These are phyloP conservation scores for Plectrocnemia conspersa DNA, from an alignment of 1,140 invertebrate species.

Conservation along the genomic window DNA sequence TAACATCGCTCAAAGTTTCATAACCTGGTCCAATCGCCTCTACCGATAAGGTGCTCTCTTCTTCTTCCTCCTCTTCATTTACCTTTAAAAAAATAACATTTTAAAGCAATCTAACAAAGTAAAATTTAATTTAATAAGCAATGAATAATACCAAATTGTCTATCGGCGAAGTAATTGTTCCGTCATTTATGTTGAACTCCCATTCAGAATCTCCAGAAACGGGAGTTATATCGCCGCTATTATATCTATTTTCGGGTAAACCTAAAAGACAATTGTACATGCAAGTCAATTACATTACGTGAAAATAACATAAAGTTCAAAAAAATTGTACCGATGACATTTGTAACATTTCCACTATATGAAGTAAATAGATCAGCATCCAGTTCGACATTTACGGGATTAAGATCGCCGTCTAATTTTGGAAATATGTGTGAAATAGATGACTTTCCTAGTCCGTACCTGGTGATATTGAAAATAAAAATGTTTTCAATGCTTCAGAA, in stretches of 20 bases:
- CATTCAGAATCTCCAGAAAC: slow-evolving; percentile 55
- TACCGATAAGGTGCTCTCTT: slow-evolving; percentile 52
- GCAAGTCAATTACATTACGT: too few relatives aligned
- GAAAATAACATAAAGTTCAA: background rate
- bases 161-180: slow-evolving; percentile 53
- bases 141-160: slow-evolving; percentile 46
- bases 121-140: slow-evolving; percentile 10
- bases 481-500: too few relatives aligned
- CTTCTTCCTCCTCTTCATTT: slow-evolving; percentile 50
- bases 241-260: slow-evolving; percentile 37
- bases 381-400: slow-evolving; percentile 55
- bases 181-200: slow-evolving; percentile 55
- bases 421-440: slow-evolving; percentile 52
- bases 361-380: slow-evolving; percentile 50
- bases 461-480: too few relatives aligned
- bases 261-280: slow-evolving; percentile 43
- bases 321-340: background rate
- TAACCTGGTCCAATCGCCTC: slow-evolving; percentile 40
- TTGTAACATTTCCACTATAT: slow-evolving; percentile 24
- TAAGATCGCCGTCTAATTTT: slow-evolving; percentile 55
- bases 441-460: slow-evolving; percentile 28
- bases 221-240: slow-evolving; percentile 57
- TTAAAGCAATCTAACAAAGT: slow-evolving; percentile 5
- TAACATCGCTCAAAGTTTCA: slow-evolving; percentile 37
- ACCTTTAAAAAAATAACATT: slow-evolving; percentile 38